phyloP scores from a whole-genome alignment of 2,888 invertebrate species.

The Carcina quercana region DNA sequence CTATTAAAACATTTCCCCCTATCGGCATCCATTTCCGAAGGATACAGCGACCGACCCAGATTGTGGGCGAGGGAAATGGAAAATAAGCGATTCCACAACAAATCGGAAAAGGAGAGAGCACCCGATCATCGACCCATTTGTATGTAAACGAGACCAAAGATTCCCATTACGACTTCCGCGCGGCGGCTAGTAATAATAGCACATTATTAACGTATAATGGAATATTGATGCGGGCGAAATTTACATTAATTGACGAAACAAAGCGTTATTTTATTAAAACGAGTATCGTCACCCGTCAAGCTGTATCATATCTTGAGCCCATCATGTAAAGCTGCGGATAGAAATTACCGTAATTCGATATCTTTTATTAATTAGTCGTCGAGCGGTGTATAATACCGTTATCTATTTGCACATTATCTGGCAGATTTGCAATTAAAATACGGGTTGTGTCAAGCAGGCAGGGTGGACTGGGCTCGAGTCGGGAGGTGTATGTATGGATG shows the following conservation, averaged over 20 bases:
- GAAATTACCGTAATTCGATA: constrained; percentile 53
- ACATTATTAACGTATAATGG: no score
- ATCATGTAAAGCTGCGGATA: no score
- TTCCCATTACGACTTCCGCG: constrained; percentile 21
- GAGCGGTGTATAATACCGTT: constrained; percentile 67
- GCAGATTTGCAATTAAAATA: constrained; percentile 75
- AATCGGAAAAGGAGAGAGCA: constrained; percentile 34
- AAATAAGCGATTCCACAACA: constrained; percentile 40
- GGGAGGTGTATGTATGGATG: constrained; percentile 20
- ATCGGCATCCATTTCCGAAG: constrained; percentile 23
- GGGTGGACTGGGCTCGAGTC: constrained; percentile 24
- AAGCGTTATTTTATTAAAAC: no score
- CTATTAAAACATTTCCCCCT: constrained; percentile 24
- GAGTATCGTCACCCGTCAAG: no score
- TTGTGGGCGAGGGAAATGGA: constrained; percentile 37
- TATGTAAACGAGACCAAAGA: constrained; percentile 33
- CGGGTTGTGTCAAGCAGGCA: constrained; percentile 46
- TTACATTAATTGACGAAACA: no score
- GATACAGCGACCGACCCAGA: constrained; percentile 31
- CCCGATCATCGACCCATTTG: constrained; percentile 36
- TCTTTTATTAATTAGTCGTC: constrained; percentile 64
- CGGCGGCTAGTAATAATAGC: no score
- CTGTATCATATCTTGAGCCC: constrained; percentile 18
- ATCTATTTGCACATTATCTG: constrained; percentile 74
- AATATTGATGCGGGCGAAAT: no score